These are phyloP conservation scores for Dasyprocta punctata DNA, from an alignment of 2,113 vertebrate genomes.

Conservation along the genomic window DNA sequence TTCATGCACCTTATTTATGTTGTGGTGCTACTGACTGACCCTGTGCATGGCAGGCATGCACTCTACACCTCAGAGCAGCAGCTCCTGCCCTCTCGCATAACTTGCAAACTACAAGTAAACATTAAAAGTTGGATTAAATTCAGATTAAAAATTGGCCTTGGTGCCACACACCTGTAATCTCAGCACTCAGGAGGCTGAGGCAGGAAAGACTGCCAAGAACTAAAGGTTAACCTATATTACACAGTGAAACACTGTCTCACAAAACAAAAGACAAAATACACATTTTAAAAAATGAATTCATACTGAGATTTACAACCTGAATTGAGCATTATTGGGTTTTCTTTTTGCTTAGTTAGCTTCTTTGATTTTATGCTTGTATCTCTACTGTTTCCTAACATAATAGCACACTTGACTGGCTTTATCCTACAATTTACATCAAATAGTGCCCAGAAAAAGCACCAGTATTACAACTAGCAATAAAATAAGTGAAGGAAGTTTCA, in stretches of 20 bases:
- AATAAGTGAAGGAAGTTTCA: not conserved
- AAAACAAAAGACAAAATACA: not conserved
- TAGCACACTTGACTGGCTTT: not conserved
- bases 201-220: not conserved
- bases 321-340: not conserved
- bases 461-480: not conserved
- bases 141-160: not conserved
- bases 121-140: not conserved
- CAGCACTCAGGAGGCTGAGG: not conserved
- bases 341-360: not conserved
- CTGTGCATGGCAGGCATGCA: not conserved
- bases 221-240: not conserved
- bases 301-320: conserved; percentile 14
- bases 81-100: not conserved
- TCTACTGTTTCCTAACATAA: not conserved
- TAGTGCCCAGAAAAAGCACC: not conserved
- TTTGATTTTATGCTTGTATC: not conserved
- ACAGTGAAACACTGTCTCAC: not conserved
- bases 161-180: not conserved
- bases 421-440: not conserved
- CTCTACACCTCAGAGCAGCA: not conserved
- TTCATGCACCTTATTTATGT: not conserved
- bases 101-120: conserved; percentile 25
- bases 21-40: not conserved
- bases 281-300: conserved; percentile 26